Evolutionary conservation across 2,113 vertebrate genomes (phyloP), one percentile per base, ranked within the genome.

Genomic region (Rhinichthys klamathensis): DNA sequence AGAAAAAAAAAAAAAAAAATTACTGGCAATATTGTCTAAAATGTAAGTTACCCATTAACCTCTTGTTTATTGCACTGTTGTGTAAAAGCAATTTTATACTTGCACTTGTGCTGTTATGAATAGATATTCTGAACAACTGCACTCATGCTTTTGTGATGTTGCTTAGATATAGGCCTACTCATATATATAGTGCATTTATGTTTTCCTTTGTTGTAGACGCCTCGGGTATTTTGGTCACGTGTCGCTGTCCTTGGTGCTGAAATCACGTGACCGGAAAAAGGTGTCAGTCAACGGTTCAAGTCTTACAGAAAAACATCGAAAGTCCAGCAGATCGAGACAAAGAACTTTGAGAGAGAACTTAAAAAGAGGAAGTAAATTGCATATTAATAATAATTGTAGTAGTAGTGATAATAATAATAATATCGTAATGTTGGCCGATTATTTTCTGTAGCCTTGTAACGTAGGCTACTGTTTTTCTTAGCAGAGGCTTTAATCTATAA

Each of bases 241-340:
- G 85, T 65, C 87, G 85, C 93, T 94, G 89, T 93, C 93, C 92
- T 4, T 83, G 91, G 93, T 94, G 83, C 92, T 93, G 93, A 92
- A 92, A 91, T 21, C 32, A 46, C 35, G 54, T 16, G 8, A 21
- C 41, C 27, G 16, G n/a, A 30, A 23, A 23, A 18, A 23, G 72
- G 35, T 80, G n/a, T 80, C 77, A 46, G 35, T 46, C n/a, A 63
- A 38, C 32, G 32, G 8, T 38, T 69, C 3, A 72, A 25, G 35
- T 25, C 21, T 25, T 73, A 25, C 70, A 73, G 38, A 46, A 13
- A n/a, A 3, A 11, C 38, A 15, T 7, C 2, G 23, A 44, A n/a
- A 25, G 21, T 82, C 73, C 58, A 61, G 27, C 58, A 56, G 46
- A 67, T 41, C 41, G 44, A n/a, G 38, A 84, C 73, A 49, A 44